Conservation (phyloP, 2,113 vertebrate genomes). For the Gymnocephalus cernua region DNA sequence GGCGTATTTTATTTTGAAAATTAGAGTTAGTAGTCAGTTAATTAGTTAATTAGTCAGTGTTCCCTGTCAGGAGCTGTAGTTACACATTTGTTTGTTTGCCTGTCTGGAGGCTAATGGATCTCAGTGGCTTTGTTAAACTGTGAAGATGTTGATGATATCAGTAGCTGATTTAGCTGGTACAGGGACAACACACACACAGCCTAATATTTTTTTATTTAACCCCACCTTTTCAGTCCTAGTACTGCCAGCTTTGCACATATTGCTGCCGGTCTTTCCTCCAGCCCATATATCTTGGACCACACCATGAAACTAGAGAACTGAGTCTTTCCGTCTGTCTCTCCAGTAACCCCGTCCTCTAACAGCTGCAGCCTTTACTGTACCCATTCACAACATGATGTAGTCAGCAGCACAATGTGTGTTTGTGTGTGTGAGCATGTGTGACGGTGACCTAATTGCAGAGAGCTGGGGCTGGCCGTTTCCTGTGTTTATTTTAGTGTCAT, state of each 20-base stretch:
- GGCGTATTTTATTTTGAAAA: no score
- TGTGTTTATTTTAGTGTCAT: conserved; percentile 81
- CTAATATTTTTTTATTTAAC: conserved; percentile 49
- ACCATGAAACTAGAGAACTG: background rate
- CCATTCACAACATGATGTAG: conserved; percentile 44
- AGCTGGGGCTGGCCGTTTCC: conserved; percentile 67
- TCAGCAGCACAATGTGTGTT: conserved; percentile 55
- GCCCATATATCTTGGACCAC: background rate
- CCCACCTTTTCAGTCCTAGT: conserved; percentile 35
- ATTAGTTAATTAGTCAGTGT: no score
- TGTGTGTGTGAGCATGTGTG: conserved; percentile 53
- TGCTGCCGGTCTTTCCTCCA: background rate
- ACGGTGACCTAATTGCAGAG: conserved; percentile 77
- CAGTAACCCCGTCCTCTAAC: conserved; percentile 38
- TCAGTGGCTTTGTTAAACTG: conserved; percentile 21
- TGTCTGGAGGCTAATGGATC: background rate
- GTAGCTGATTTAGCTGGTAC: conserved; percentile 16
- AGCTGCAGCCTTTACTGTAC: conserved; percentile 57
- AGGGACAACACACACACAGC: conserved; percentile 17
- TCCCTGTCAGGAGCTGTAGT: conserved; percentile 7
- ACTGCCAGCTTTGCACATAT: conserved; percentile 25
- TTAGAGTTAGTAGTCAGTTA: no score
- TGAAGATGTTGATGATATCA: conserved; percentile 22
- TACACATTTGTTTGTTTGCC: background rate
- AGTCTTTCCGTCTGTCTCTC: conserved; percentile 32